Percentiles rank a stretch among this genome's conserved stretches.
phyloP scores from a whole-genome alignment of 2,888 invertebrate genomes.

The Monopis laevigella region DNA sequence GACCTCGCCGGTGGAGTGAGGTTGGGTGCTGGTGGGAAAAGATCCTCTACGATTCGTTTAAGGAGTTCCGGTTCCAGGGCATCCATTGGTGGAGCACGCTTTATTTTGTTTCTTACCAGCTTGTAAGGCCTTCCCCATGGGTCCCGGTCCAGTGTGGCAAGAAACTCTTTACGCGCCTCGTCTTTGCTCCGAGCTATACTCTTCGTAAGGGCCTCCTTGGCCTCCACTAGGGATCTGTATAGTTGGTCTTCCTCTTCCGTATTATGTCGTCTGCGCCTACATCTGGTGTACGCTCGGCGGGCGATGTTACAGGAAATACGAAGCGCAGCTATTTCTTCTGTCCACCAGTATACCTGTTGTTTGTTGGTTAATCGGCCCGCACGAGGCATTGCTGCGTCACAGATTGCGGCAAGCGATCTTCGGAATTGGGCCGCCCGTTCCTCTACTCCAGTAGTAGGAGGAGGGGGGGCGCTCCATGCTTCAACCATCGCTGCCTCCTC shows the following conservation, averaged over 20 bases:
- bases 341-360: too few species aligned
- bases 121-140: slow-evolving; percentile 19
- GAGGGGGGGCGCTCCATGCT: neutral
- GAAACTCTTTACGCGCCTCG: slow-evolving; percentile 1
- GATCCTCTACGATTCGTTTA: neutral
- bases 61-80: neutral
- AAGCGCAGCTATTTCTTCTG: too few species aligned
- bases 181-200: slow-evolving; percentile 11
- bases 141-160: slow-evolving; percentile 11
- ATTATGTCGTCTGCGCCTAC: too few species aligned
- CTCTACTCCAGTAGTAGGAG: neutral
- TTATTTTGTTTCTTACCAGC: slow-evolving; percentile 15
- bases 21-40: neutral
- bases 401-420: neutral
- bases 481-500: neutral
- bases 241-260: too few species aligned
- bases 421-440: neutral
- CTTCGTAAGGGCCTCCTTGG: neutral
- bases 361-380: neutral
- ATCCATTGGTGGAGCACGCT: too few species aligned
- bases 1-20: slow-evolving; percentile 5
- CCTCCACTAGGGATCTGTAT: too few species aligned
- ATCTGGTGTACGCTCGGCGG: too few species aligned
- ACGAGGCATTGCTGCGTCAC: too few species aligned
- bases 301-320: too few species aligned